These are phyloP conservation scores for Chydorus sphaericus DNA, from an alignment of 2,888 invertebrate species.

Conservation along the genomic window DNA sequence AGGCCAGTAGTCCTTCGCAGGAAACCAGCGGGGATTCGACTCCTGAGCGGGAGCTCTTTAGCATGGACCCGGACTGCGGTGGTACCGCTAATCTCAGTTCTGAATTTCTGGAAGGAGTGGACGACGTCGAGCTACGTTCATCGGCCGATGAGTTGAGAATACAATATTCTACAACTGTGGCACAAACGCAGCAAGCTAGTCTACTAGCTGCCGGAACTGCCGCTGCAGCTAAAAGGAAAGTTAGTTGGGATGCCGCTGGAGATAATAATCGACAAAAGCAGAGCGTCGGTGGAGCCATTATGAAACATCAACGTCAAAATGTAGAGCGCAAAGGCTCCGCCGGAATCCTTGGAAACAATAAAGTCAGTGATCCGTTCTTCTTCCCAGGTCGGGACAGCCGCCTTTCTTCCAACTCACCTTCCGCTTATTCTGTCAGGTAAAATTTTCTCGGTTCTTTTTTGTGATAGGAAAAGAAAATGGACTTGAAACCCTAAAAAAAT, in stretches of 20 bases:
- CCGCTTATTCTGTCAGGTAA: no score
- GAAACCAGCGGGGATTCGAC: constrained; percentile 64
- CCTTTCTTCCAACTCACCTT: constrained; percentile 13
- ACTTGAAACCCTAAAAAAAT: no score
- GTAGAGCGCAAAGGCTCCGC: constrained; percentile 6
- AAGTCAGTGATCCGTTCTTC: not conserved
- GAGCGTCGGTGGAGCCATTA: not conserved
- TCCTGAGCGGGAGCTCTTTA: constrained; percentile 64
- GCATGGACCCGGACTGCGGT: constrained; percentile 28
- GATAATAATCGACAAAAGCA: constrained; percentile 16
- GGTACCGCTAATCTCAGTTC: constrained; percentile 16
- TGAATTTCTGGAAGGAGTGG: constrained; percentile 47
- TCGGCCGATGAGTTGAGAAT: constrained; percentile 79
- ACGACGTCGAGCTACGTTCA: constrained; percentile 58
- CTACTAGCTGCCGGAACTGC: not conserved
- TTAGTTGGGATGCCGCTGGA: constrained; percentile 22
- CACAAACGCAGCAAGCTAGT: no score
- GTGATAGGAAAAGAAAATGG: no score
- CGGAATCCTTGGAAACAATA: not conserved
- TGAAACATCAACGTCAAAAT: no score
- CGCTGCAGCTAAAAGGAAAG: constrained; percentile 19
- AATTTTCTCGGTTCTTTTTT: no score
- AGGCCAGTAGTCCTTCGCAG: constrained; percentile 75
- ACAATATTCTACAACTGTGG: no score
- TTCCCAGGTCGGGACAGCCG: not conserved